Evolutionary conservation across 2,888 invertebrate species (phyloP), one percentile per base, ranked within the genome.

Genomic region (Mimumesa dahlbomi): DNA sequence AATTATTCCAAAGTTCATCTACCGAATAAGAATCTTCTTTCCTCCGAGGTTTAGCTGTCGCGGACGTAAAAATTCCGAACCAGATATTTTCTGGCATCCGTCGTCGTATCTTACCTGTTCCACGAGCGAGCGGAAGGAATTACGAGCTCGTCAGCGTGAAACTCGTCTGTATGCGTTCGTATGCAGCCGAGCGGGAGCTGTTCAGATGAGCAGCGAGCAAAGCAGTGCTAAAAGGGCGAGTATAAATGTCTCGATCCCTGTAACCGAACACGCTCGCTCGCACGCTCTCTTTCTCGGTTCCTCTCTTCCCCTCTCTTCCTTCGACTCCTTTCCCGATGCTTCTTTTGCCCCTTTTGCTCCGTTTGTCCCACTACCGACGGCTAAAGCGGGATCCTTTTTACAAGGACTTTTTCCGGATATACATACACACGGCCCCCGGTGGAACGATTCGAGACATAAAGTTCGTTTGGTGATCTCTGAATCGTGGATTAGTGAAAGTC

Each of bases 161-260:
- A 25, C 19, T 38, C 14, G 16, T 46, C 18, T 9, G 56, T 38
- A 38, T 57, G 49, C 50, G 22, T 50, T 52, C 43, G 14, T 45
- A 34, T 38, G 63, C 22, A 25, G 31, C 22, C 36, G 40, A 40
- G 40, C 38, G n/a, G n/a, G 52, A 40, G 52, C 13, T 21, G 52
- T 34, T 57, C 36, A 54, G 36, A 56, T 29, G 56, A 70, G 49
- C 64, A 71, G 21, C 53, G 46, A 45, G 52, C 56, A 45, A 59
- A 75, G 58, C 70, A 56, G 64, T 56, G 63, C 48, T 73, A 62
- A 80, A 80, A 74, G 72, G 69, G 57, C 59, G 61, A 72, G 76
- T 72, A 73, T 75, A 76, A 82, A 81, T 72, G 78, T 78, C 75
- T 75, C 73, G 61, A 62, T 75, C 67, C 70, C 63, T 75, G 81